Conservation (phyloP, 92 coral and sea anemone species). For the Galaxea fascicularis region DNA sequence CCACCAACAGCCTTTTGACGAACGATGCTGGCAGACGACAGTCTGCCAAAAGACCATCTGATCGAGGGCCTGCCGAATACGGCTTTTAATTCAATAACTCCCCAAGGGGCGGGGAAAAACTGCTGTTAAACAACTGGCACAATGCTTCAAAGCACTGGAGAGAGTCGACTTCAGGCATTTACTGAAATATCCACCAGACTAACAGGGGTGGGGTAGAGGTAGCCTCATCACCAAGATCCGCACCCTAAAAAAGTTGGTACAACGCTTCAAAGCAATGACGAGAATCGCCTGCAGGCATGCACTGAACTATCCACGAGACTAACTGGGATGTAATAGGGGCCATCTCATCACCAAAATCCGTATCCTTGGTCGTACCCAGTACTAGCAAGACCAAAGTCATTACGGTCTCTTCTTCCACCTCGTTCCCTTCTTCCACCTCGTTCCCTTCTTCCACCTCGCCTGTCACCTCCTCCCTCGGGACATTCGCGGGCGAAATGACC, state of each 20-base stretch:
- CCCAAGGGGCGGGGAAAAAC: not conserved
- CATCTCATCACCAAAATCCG: conserved; percentile 29
- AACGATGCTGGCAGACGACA: not conserved
- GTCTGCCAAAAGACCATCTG: not conserved
- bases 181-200: not conserved
- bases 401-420: conserved; percentile 28
- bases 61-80: not conserved
- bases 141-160: no score
- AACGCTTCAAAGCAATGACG: no score
- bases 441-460: conserved; percentile 70
- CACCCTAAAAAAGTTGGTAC: not conserved
- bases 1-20: not conserved
- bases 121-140: no score
- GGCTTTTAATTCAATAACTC: not conserved
- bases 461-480: conserved; percentile 84
- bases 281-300: no score
- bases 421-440: conserved; percentile 52
- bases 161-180: no score
- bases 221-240: conserved; percentile 26
- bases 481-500: conserved; percentile 99
- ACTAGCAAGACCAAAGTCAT: conserved; percentile 1
- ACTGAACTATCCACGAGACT: not conserved
- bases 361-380: conserved; percentile 36
- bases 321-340: not conserved
- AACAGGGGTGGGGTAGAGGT: not conserved